Conservation (phyloP, 2,888 invertebrate species). For the Heliconius sara region DNA sequence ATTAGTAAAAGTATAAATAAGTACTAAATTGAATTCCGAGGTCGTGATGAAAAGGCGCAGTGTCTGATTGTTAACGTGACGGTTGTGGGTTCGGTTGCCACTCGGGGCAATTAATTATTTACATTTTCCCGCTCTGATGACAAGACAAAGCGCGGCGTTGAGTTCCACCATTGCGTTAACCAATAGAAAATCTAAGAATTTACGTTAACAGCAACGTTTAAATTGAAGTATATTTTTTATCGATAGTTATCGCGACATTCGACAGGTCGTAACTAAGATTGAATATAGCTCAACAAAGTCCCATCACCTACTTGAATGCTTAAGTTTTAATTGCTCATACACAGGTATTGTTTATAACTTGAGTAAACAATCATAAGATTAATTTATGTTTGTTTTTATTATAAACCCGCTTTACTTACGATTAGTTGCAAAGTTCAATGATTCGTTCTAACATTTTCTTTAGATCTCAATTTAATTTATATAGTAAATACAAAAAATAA, state of each 20-base stretch:
- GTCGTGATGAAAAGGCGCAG: too few species aligned
- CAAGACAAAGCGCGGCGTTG: too few species aligned
- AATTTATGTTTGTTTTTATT: constrained; percentile 9
- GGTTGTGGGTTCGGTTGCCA: too few species aligned
- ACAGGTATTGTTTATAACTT: neutral
- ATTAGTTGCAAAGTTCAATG: neutral
- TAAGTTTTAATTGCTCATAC: neutral
- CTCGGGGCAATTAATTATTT: too few species aligned
- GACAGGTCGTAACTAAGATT: neutral
- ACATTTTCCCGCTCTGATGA: too few species aligned
- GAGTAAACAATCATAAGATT: neutral
- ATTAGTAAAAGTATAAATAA: neutral
- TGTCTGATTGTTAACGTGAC: too few species aligned
- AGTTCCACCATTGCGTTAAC: too few species aligned
- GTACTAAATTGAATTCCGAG: too few species aligned
- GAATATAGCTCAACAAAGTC: neutral
- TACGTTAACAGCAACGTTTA: too few species aligned
- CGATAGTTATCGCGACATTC: neutral
- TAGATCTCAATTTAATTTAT: neutral
- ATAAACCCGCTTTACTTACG: neutral
- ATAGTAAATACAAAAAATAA: neutral
- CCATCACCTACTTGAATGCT: neutral
- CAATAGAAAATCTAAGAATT: too few species aligned
- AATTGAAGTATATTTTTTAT: too few species aligned
- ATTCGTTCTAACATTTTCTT: neutral